Evolutionary conservation across 2,113 vertebrate species (phyloP).

Genomic region (Lethenteron camtschaticum): DNA sequence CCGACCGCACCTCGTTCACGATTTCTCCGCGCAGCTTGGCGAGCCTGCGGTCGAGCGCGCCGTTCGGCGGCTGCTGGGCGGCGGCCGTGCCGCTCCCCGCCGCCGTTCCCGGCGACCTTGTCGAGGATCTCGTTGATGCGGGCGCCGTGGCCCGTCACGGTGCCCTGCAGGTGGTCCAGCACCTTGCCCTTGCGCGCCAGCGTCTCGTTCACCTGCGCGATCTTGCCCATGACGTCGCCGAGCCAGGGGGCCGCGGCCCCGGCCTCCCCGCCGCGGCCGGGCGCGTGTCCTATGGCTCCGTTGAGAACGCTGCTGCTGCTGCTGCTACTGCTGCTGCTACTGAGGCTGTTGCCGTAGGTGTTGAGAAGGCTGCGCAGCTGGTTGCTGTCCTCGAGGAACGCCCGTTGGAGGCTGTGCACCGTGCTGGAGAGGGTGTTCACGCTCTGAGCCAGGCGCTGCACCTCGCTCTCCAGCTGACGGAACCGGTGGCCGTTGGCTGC

Average conservation of each 20-base stretch:
- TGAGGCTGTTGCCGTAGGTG: constrained; percentile 5
- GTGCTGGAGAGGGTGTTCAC: neutral
- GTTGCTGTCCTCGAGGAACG: neutral
- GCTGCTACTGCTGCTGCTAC: too few species aligned
- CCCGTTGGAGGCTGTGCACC: constrained; percentile 3
- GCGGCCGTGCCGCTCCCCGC: neutral
- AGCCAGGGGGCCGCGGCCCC: too few species aligned
- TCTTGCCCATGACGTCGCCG: too few species aligned
- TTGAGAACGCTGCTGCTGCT: too few species aligned
- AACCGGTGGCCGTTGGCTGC: too few species aligned
- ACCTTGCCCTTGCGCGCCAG: constrained; percentile 1
- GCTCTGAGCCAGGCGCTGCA: constrained; percentile 1
- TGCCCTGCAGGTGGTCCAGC: constrained; percentile 2
- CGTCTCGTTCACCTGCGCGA: constrained; percentile 1
- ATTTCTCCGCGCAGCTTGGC: neutral
- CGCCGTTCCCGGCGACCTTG: neutral
- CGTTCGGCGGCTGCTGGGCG: neutral
- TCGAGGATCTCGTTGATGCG: neutral
- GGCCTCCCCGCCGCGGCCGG: neutral
- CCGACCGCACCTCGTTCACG: neutral
- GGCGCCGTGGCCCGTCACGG: neutral
- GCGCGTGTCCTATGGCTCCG: neutral
- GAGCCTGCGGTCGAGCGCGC: constrained; percentile 3
- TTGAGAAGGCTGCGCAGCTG: constrained; percentile 3
- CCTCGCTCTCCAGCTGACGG: neutral